phyloP scores from a whole-genome alignment of 1,140 invertebrate genomes.

The Pseudomyrmex concolor region DNA sequence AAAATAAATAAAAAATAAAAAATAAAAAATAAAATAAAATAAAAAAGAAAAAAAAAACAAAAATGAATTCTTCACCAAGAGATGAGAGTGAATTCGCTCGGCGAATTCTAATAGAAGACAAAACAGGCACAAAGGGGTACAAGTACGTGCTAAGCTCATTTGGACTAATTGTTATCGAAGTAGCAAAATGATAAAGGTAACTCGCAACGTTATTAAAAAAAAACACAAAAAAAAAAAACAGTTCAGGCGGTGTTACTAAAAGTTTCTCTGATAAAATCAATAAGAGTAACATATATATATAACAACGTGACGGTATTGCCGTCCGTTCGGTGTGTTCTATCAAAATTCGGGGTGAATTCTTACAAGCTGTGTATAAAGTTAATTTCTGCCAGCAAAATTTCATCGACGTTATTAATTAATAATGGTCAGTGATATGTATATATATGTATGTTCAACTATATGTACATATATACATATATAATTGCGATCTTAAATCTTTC shows the following conservation, averaged over 20 bases:
- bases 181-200: not conserved
- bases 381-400: not conserved
- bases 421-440: too few relatives aligned
- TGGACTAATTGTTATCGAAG: conserved; percentile 15
- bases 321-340: conserved; percentile 2
- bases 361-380: not conserved
- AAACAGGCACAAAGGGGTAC: conserved; percentile 39
- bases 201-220: conserved; percentile 18
- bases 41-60: not conserved
- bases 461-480: too few relatives aligned
- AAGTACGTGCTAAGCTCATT: conserved; percentile 22
- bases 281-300: not conserved
- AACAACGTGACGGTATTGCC: not conserved
- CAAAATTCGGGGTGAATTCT: not conserved
- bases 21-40: not conserved
- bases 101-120: conserved; percentile 25
- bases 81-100: not conserved
- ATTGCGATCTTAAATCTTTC: not conserved
- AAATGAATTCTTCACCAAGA: not conserved
- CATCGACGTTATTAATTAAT: too few relatives aligned
- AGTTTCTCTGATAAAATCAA: not conserved
- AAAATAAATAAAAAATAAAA: not conserved
- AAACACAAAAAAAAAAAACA: not conserved
- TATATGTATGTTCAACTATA: not conserved
- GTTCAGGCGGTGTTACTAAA: not conserved